Base-by-base conservation (phyloP, 2,797 vertebrate genomes). In the Xiphorhynchus erythropygius region DNA sequence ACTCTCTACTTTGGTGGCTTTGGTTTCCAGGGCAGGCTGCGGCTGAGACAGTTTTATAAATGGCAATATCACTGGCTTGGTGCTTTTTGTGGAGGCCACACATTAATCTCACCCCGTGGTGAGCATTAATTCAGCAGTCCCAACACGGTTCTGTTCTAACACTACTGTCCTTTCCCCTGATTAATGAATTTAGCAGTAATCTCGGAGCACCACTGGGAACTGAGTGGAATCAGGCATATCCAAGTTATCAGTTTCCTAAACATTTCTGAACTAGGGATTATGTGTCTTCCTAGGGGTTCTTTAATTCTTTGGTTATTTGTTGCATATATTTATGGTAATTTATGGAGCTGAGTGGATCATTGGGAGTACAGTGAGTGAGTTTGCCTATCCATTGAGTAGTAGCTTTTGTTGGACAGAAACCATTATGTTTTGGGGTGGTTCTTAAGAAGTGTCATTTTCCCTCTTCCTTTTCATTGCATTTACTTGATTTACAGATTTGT, bases 171-270 rank as follows among this genome's bases (percentile, higher is more conserved):
- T 69, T 78, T 59, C 57, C 57, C 75, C 24, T 77, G 81, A 84
- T 89, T 89, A 68, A 80, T 92, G 64, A 87, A 90, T 87, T 85
- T 68, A 89, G 35, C 49, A 52, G 89, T 77, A 65, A 30, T 82
- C 44, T 85, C 0, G 80, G 68, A 65, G 59, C 84, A 42, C 59
- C 39, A 18, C 32, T 35, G 76, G 39, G 55, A 86, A 53, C 28
- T 86, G 80, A 78, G 65, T 52, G 80, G 44, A 84, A 53, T 90
- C 73, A 41, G 52, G 73, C 52, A 22, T 56, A 73, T 67, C 32
- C 22, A 59, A 80, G 57, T 91, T 87, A 87, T 11, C n/a, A 46
- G 37, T 87, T 90, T 89, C 70, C 35, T 47, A 47, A 82, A 9
- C 3, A 37, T 71, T 83, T 87, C 71, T 78, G 39, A 89, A 41